These are phyloP conservation scores for Latrodectus hesperus DNA, from an alignment of 2,888 invertebrate species.

Conservation along the genomic window DNA sequence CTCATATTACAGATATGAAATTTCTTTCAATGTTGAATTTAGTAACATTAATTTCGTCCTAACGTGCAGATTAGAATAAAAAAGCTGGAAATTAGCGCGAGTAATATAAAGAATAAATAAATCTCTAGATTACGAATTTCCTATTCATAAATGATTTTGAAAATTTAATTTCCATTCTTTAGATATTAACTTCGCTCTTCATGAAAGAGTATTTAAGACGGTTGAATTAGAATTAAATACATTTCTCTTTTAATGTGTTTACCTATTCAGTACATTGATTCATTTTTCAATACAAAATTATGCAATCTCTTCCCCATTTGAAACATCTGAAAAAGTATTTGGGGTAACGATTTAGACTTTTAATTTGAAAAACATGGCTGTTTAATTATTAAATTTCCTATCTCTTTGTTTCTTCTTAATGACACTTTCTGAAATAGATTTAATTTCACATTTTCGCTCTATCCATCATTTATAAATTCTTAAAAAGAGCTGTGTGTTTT, in stretches of 20 bases:
- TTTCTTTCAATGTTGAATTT: background rate
- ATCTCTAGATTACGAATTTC: background rate
- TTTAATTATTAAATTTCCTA: no score
- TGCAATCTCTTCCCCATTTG: no score
- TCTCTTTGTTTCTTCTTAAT: no score
- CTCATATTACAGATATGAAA: background rate
- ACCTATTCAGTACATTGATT: background rate
- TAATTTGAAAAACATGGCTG: no score
- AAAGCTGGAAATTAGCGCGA: background rate
- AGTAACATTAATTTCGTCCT: conserved; percentile 2
- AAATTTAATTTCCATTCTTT: background rate
- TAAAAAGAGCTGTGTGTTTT: no score
- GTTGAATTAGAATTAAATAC: background rate
- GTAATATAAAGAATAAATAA: background rate
- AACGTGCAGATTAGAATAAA: background rate
- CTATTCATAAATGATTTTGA: background rate
- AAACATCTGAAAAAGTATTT: no score
- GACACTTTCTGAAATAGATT: no score
- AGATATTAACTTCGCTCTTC: background rate
- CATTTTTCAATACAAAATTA: no score
- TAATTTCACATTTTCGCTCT: no score
- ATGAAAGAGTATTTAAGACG: background rate
- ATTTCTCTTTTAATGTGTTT: conserved; percentile 3
- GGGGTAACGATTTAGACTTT: no score
- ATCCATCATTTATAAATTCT: no score